Evolutionary conservation across 2,113 vertebrate species (phyloP).

Genomic region (Azemiops feae): DNA sequence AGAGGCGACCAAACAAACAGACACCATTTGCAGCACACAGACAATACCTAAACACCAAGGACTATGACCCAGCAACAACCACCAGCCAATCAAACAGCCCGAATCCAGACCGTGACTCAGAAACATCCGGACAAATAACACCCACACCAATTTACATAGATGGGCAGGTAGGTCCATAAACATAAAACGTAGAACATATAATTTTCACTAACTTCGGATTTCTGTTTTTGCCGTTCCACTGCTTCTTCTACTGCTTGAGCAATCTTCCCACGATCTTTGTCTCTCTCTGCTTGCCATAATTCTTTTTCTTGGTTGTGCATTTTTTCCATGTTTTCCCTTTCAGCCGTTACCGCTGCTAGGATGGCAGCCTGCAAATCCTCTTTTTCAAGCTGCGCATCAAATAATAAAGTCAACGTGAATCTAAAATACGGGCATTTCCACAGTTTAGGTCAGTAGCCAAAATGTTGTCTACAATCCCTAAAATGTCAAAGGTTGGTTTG

Average conservation of each 20-base stretch:
- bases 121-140: too few species aligned
- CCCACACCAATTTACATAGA: too few species aligned
- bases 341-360: slow-evolving; percentile 71
- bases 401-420: slow-evolving; percentile 11
- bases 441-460: not conserved
- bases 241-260: slow-evolving; percentile 63
- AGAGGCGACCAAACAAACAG: too few species aligned
- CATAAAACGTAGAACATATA: not conserved
- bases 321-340: slow-evolving; percentile 69
- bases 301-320: slow-evolving; percentile 69
- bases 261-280: slow-evolving; percentile 61
- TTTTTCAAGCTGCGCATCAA: slow-evolving; percentile 69
- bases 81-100: too few species aligned
- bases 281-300: slow-evolving; percentile 68
- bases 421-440: not conserved
- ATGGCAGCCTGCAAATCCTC: slow-evolving; percentile 62
- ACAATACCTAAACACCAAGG: too few species aligned
- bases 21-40: too few species aligned
- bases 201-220: slow-evolving; percentile 64
- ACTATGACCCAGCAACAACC: too few species aligned
- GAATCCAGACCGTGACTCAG: too few species aligned
- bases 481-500: not conserved
- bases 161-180: too few species aligned
- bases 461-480: not conserved
- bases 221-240: slow-evolving; percentile 66